phyloP scores from a whole-genome alignment of 1,140 invertebrate species.

The Amphibalanus amphitrite region DNA sequence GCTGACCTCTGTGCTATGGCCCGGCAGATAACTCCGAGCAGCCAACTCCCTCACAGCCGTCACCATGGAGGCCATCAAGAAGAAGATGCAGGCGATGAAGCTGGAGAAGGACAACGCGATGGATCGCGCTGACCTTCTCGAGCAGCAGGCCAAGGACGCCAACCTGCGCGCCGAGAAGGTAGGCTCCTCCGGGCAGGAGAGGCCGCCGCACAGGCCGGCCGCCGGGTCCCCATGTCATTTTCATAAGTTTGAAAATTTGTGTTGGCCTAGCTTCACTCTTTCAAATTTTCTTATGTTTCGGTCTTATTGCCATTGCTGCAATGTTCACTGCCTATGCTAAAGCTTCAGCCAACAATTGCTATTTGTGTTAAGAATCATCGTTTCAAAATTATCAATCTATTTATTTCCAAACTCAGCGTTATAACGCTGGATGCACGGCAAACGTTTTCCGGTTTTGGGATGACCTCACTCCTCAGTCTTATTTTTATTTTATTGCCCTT shows the following conservation, averaged over 20 bases:
- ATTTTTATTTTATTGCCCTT: too few relatives aligned
- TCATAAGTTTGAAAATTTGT: not conserved
- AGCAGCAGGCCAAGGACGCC: slow-evolving; percentile 85
- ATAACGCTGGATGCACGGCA: too few relatives aligned
- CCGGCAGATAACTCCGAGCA: too few relatives aligned
- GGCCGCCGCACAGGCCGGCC: not conserved
- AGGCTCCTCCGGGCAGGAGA: slow-evolving; percentile 17
- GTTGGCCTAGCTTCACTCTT: not conserved
- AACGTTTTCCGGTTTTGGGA: too few relatives aligned
- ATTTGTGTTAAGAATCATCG: too few relatives aligned
- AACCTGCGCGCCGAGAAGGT: slow-evolving; percentile 84
- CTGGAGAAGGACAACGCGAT: slow-evolving; percentile 96
- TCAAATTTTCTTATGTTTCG: not conserved
- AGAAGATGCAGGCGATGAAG: slow-evolving; percentile 99
- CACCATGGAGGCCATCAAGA: slow-evolving; percentile 98
- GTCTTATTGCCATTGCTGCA: too few relatives aligned
- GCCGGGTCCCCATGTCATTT: not conserved
- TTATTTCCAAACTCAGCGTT: too few relatives aligned
- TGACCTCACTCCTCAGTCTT: too few relatives aligned
- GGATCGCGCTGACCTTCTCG: slow-evolving; percentile 80
- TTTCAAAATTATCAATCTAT: too few relatives aligned
- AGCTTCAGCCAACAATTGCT: too few relatives aligned
- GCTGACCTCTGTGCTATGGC: too few relatives aligned
- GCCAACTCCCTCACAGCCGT: slow-evolving; percentile 15
- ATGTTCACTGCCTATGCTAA: too few relatives aligned